Evolutionary conservation across 1,140 invertebrate species (phyloP), one percentile per base, ranked within the genome.

Genomic region (Nilaparvata lugens): DNA sequence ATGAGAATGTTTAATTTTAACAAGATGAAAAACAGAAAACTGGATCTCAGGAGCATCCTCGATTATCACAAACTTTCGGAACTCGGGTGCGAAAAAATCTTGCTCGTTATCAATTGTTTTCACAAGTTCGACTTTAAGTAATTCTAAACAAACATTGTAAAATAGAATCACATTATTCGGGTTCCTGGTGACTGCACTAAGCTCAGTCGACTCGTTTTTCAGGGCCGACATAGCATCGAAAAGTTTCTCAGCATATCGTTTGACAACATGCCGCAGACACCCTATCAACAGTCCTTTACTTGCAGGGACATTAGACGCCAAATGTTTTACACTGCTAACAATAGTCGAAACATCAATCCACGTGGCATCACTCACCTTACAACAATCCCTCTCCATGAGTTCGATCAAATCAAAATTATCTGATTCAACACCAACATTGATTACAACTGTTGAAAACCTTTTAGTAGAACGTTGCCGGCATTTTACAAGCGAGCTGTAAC

Each of bases 401-500:
- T 60, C 21, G 7, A 21, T 28, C 23, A 53, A 23, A 6, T 42
- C 52, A 13, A 16, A 24, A 21, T 38, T 21, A n/a, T 52, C 31
- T 7, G 53, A 31, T 9, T 14, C 28, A 42, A 11, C 24, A 3
- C 51, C 51, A 4, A 42, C 53, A 56, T 62, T 35, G 21, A 51
- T 61, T 24, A 66, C 28, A 11, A 64, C 42, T 14, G 48, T 16
- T 1, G 64, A 43, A 23, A 61, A 53, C 21, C 61, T 24, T n/a
- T 54, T 35, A 35, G 7, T 35, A 2, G 31, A 35, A 11, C 13
- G 31, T 35, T 35, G 7, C 13, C 31, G 7, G 9, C 31, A 35
- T 11, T 35, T 35, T 11, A 35, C 31, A 35, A 35, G 31, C 4
- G 31, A 35, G 13, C 25, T 24, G 3, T 40, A 62, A 13, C 65